These are phyloP conservation scores for Anolis sagrei DNA, from an alignment of 2,113 vertebrate genomes.

Conservation along the genomic window DNA sequence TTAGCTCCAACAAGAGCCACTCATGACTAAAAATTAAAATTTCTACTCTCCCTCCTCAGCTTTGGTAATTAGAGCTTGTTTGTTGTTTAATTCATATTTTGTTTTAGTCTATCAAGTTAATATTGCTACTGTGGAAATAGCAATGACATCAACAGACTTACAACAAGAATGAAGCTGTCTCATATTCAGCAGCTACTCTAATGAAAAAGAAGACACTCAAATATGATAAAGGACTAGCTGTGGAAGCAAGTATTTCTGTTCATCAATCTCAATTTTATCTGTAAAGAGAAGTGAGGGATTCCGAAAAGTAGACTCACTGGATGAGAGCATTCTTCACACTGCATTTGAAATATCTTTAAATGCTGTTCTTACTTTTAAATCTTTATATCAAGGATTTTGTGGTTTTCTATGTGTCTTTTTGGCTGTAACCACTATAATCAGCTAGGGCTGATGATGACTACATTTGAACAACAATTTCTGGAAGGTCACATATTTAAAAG, in stretches of 20 bases:
- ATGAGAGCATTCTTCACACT: neutral
- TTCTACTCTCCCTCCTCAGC: conserved; percentile 48
- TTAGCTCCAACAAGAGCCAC: conserved; percentile 65
- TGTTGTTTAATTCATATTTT: conserved; percentile 70
- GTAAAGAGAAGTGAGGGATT: neutral
- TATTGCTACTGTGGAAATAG: conserved; percentile 41
- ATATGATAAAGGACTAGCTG: neutral
- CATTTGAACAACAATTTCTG: neutral
- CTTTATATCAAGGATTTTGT: no score
- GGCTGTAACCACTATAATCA: neutral
- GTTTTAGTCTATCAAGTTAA: conserved; percentile 77
- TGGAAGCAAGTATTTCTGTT: neutral
- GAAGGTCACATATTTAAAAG: neutral
- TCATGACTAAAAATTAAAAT: conserved; percentile 55
- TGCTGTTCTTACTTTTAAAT: neutral
- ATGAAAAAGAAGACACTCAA: neutral
- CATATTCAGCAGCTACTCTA: neutral
- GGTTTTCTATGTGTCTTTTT: no score
- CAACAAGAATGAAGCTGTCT: conserved; percentile 49
- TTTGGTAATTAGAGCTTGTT: conserved; percentile 23
- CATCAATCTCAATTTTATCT: neutral
- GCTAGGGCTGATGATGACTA: neutral
- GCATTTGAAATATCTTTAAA: neutral
- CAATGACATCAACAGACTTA: neutral
- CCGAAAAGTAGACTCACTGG: neutral